These are phyloP conservation scores for Trichoplusia ni DNA, from an alignment of 1,140 invertebrate genomes.

Conservation along the genomic window DNA sequence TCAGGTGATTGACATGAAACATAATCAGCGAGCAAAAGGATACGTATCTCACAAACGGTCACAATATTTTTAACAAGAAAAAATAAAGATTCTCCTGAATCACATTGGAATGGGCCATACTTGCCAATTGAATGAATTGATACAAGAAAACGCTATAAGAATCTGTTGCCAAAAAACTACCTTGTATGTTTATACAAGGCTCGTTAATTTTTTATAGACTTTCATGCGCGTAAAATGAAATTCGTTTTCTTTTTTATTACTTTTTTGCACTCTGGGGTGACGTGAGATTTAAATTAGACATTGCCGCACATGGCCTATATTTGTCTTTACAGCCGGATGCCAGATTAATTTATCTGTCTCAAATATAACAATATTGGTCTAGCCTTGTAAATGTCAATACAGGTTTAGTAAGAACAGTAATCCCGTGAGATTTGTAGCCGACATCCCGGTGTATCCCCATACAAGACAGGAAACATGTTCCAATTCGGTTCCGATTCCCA, in stretches of 20 bases:
- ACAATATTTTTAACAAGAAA: neutral
- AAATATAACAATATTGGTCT: no score
- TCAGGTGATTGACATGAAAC: slow-evolving; percentile 5
- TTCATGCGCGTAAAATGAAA: slow-evolving; percentile 18
- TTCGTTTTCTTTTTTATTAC: slow-evolving; percentile 15
- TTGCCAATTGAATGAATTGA: slow-evolving; percentile 30
- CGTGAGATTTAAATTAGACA: neutral
- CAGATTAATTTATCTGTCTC: no score
- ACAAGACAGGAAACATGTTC: slow-evolving; percentile 29
- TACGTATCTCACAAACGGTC: neutral
- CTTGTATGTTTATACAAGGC: slow-evolving; percentile 24
- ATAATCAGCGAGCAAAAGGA: neutral
- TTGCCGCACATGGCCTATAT: neutral
- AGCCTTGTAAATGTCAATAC: neutral
- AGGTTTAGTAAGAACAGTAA: no score
- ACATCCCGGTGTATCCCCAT: neutral
- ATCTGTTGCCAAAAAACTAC: slow-evolving; percentile 21
- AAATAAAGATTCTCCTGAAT: neutral
- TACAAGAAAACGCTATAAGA: slow-evolving; percentile 22
- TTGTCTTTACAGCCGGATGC: neutral
- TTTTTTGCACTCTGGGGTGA: neutral
- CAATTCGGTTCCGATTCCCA: slow-evolving; percentile 43
- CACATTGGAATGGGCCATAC: neutral
- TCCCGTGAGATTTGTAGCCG: neutral
- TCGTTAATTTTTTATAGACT: slow-evolving; percentile 34